phyloP scores from a whole-genome alignment of 2,797 vertebrate species.

The Oophaga sylvatica region DNA sequence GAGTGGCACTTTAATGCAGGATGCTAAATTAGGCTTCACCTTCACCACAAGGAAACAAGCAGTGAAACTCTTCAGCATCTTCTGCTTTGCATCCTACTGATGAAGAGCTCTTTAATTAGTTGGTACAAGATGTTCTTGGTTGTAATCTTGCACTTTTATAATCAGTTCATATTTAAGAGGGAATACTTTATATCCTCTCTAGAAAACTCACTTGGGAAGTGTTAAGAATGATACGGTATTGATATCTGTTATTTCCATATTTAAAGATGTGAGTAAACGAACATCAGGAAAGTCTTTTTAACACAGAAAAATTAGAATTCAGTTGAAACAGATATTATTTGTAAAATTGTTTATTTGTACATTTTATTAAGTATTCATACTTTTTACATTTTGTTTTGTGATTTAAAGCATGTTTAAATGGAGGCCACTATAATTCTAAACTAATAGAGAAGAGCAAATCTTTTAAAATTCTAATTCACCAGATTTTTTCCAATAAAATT shows the following conservation, averaged over 20 bases:
- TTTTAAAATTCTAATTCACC: too few relatives aligned
- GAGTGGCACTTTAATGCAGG: constrained; percentile 30
- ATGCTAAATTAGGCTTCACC: constrained; percentile 49
- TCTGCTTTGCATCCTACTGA: constrained; percentile 44
- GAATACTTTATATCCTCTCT: constrained; percentile 39
- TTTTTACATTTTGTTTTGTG: too few relatives aligned
- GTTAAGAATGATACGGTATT: neutral
- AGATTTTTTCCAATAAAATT: too few relatives aligned
- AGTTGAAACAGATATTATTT: too few relatives aligned
- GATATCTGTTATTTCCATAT: constrained; percentile 17
- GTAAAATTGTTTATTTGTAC: too few relatives aligned
- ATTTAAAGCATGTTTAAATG: too few relatives aligned
- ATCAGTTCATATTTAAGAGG: constrained; percentile 47
- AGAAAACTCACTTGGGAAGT: constrained; percentile 2
- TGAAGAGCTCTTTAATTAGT: constrained; percentile 54
- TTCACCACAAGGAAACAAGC: constrained; percentile 48
- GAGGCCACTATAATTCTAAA: too few relatives aligned
- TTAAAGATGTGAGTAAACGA: constrained; percentile 13
- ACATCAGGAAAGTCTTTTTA: neutral
- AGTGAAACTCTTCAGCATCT: constrained; percentile 26
- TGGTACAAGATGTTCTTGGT: constrained; percentile 41
- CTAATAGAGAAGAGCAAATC: too few relatives aligned
- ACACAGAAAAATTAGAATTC: too few relatives aligned
- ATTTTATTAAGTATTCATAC: too few relatives aligned
- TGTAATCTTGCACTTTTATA: constrained; percentile 41